phyloP scores from a whole-genome alignment of 2,888 invertebrate genomes.

The Microplitis manilae region DNA sequence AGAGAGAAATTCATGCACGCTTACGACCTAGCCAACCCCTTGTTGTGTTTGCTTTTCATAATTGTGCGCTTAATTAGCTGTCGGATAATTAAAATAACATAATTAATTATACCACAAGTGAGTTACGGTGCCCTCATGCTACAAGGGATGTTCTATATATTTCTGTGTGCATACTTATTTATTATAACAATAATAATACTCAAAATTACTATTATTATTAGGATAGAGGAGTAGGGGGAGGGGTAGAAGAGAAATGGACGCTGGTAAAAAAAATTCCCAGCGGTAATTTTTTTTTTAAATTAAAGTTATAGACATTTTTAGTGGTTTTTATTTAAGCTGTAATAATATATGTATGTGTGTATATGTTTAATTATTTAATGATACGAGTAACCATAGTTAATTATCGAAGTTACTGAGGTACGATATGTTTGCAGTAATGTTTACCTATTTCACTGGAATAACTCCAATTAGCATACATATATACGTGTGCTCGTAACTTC shows the following conservation, averaged over 20 bases:
- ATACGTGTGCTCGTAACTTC: not conserved
- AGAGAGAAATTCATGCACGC: conserved; percentile 35
- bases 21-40: conserved; percentile 43
- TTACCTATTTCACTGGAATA: conserved; percentile 63
- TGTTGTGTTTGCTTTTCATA: conserved; percentile 63
- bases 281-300: not conserved
- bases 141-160: conserved; percentile 41
- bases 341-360: not conserved
- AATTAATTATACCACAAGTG: conserved; percentile 58
- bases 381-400: conserved; percentile 18
- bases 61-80: conserved; percentile 64
- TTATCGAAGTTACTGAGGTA: conserved; percentile 12
- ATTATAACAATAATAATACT: not conserved
- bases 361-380: conserved; percentile 15
- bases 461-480: conserved; percentile 62
- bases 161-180: conserved; percentile 6
- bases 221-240: conserved; percentile 2
- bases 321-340: not conserved
- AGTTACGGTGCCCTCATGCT: conserved; percentile 28
- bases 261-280: not conserved
- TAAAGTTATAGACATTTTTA: not conserved
- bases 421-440: conserved; percentile 57
- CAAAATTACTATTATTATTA: not conserved
- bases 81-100: conserved; percentile 64
- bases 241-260: not conserved